A percentile compares a stretch with the other conserved stretches of the same genome.
Conservation (phyloP, 2,113 vertebrate species). For the Pluvialis apricaria region DNA sequence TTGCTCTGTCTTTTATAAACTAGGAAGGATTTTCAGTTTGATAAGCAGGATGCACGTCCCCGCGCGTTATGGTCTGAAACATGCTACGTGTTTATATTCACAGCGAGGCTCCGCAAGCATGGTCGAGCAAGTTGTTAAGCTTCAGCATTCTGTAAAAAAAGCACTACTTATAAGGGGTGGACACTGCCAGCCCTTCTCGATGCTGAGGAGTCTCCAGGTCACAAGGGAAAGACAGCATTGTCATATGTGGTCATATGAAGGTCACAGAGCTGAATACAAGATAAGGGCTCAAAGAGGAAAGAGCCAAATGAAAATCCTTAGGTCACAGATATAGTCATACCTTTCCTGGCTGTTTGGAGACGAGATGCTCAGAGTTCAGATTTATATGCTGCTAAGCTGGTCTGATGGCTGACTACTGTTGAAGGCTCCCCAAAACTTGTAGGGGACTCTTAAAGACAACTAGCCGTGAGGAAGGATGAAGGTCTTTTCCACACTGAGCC, state of each 20-base stretch:
- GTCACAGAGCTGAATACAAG: background rate
- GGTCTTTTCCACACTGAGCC: background rate
- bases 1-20: constrained; percentile 7
- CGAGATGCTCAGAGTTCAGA: background rate
- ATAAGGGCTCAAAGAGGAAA: background rate
- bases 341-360: background rate
- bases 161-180: background rate
- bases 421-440: background rate
- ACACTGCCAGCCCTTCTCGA: background rate
- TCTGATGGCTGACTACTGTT: background rate
- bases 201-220: background rate
- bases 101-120: background rate
- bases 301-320: background rate
- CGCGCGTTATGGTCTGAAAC: background rate
- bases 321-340: background rate
- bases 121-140: background rate
- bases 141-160: background rate
- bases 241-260: background rate
- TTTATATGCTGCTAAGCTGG: background rate
- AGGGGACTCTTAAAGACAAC: background rate
- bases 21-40: background rate
- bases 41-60: background rate
- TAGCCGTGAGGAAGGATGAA: background rate
- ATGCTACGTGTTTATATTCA: background rate
- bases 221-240: background rate